Evolutionary conservation across 1,140 invertebrate species (phyloP).

Genomic region (Lepidurus arcticus): DNA sequence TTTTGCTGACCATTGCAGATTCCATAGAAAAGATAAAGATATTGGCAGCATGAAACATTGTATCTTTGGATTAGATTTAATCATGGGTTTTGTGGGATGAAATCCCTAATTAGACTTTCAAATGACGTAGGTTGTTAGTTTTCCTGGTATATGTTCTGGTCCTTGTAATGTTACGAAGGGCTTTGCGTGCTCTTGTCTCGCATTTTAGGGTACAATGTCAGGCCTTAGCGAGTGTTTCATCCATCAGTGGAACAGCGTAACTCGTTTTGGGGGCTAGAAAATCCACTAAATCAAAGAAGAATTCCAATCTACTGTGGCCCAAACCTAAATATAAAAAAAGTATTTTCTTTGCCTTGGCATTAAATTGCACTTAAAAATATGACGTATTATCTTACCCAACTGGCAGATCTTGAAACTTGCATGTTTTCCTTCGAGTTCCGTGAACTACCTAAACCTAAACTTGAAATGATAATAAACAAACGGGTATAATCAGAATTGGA

Average conservation of each 20-base stretch:
- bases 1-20: too few species aligned
- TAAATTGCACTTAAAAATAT: neutral
- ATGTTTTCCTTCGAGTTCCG: too few species aligned
- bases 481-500: too few species aligned
- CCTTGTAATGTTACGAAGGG: constrained; percentile 6
- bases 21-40: too few species aligned
- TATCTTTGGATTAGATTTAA: neutral
- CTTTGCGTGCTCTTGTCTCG: constrained; percentile 18
- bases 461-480: too few species aligned
- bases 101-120: constrained; percentile 17
- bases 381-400: neutral
- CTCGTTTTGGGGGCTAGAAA: neutral
- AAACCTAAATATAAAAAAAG: too few species aligned
- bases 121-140: constrained; percentile 9
- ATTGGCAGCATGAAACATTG: too few species aligned
- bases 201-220: neutral
- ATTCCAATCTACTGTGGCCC: neutral
- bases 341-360: neutral
- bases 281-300: neutral
- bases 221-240: constrained; percentile 1
- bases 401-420: too few species aligned
- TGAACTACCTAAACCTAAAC: too few species aligned
- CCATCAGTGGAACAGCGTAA: neutral
- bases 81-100: neutral
- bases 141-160: neutral